A percentile compares a stretch with the other conserved stretches of the same genome.
These are phyloP conservation scores for Hyperopisus bebe DNA, from an alignment of 2,113 vertebrate genomes.

Conservation along the genomic window DNA sequence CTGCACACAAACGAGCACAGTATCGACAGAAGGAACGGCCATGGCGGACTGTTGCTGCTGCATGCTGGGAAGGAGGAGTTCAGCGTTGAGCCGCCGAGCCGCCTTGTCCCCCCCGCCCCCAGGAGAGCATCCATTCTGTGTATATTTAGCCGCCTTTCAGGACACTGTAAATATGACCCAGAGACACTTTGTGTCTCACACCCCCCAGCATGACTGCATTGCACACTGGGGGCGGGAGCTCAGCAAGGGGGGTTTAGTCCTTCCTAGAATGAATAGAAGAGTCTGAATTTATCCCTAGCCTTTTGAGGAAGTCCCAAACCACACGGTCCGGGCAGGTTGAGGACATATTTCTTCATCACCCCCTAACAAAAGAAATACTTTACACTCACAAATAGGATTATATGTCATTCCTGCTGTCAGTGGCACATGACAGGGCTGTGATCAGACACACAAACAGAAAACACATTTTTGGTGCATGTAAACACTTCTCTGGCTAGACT, in stretches of 20 bases:
- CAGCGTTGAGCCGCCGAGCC: not conserved
- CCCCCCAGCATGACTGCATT: not conserved
- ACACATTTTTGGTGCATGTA: not conserved
- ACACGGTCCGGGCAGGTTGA: not conserved
- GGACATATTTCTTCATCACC: not conserved
- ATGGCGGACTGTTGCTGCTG: not conserved
- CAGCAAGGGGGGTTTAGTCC: not conserved
- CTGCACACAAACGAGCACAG: not conserved
- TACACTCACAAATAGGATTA: not conserved
- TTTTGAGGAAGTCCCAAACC: not conserved
- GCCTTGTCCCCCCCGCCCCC: not conserved
- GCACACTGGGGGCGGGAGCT: not conserved
- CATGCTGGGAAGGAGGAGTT: not conserved
- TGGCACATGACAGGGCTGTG: not conserved
- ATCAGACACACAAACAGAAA: not conserved
- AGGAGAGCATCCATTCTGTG: not conserved
- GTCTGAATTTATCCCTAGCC: not conserved
- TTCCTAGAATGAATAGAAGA: not conserved
- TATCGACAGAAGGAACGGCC: not conserved
- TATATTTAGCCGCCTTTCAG: not conserved
- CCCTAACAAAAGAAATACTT: not conserved
- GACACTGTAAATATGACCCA: slow-evolving; percentile 5
- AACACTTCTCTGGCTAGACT: not conserved
- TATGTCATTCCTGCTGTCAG: not conserved
- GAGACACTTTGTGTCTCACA: not conserved